A percentile compares a stretch with the other conserved stretches of the same genome.
phyloP scores from a whole-genome alignment of 2,113 vertebrate species.

The Felis catus region F.catus_Fca126_mat1.0 CM031413.1:146530001-146530500 shows the following conservation, averaged over 20 bases:
- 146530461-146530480: neutral
- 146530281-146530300: neutral
- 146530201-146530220: constrained; percentile 48
- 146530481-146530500: neutral
- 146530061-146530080: neutral
- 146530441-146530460: neutral
- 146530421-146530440: neutral
- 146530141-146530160: neutral
- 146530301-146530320: neutral
- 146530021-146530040: neutral
- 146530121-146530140: neutral
- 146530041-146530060: neutral
- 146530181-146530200: neutral
- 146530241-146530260: neutral
- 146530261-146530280: neutral
- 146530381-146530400: neutral
- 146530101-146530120: neutral
- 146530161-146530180: constrained; percentile 44
- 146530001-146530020: neutral
- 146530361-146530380: neutral
- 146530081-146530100: neutral
- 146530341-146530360: neutral
- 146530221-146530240: neutral
- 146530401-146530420: neutral
- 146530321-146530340: neutral